Percentiles rank a stretch among this genome's conserved stretches.
Evolutionary conservation across 2,888 invertebrate species (phyloP).

Genomic region (Nomada lathburiana): DNA sequence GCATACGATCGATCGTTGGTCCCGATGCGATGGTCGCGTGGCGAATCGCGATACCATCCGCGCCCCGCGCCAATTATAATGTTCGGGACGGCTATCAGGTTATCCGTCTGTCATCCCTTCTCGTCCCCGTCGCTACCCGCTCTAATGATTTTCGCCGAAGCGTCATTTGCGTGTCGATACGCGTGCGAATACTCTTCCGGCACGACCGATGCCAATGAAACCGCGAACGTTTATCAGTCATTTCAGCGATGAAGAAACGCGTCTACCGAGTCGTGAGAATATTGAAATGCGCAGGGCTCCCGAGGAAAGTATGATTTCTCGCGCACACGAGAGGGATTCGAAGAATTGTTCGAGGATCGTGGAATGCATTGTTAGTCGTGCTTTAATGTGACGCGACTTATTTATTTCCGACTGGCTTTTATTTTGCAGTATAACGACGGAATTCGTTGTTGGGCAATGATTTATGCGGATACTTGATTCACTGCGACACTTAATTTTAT

Average conservation of each 20-base stretch:
- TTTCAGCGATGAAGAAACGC: not conserved
- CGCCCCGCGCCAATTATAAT: constrained; percentile 65
- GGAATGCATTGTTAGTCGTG: too few species aligned
- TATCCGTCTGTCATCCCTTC: constrained; percentile 56
- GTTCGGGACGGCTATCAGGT: constrained; percentile 68
- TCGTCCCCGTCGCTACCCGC: not conserved
- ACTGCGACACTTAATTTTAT: too few species aligned
- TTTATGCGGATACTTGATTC: too few species aligned
- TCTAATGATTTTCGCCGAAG: constrained; percentile 36
- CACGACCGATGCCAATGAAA: constrained; percentile 9
- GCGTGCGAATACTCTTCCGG: constrained; percentile 41
- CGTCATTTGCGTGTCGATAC: constrained; percentile 38
- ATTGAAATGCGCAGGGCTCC: too few species aligned
- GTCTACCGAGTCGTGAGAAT: not conserved
- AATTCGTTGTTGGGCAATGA: too few species aligned
- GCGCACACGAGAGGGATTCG: too few species aligned
- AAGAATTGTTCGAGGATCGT: too few species aligned
- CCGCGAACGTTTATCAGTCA: not conserved
- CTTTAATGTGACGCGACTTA: not conserved
- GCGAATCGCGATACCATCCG: constrained; percentile 33
- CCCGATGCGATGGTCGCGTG: constrained; percentile 35
- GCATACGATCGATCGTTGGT: constrained; percentile 50
- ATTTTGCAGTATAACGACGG: not conserved
- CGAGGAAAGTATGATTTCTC: too few species aligned
- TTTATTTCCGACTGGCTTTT: not conserved